phyloP scores from a whole-genome alignment of 1,140 invertebrate genomes.

The Neoseiulus cucumeris region DNA sequence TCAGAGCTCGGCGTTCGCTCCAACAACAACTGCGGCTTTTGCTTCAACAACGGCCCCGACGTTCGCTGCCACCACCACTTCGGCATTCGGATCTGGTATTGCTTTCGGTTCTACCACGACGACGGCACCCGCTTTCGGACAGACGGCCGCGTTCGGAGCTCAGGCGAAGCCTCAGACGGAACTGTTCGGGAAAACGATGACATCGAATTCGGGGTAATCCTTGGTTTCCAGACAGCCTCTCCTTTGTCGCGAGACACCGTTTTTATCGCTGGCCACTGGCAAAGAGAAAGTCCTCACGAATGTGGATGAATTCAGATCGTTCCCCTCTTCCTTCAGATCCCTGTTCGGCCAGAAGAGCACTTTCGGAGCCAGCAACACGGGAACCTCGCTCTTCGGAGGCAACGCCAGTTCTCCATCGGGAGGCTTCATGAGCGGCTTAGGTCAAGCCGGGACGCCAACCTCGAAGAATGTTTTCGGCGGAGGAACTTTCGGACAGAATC shows the following conservation, averaged over 20 bases:
- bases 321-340: neutral
- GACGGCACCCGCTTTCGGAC: neutral
- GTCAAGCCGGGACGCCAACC: neutral
- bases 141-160: no score
- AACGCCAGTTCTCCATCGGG: neutral
- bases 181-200: neutral
- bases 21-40: no score
- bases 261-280: no score
- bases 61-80: neutral
- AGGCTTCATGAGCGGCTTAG: neutral
- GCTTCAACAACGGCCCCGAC: no score
- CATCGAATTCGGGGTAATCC: neutral
- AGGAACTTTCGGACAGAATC: neutral
- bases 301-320: no score
- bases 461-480: neutral
- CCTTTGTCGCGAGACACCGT: no score
- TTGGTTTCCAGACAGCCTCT: no score
- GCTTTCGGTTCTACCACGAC: neutral
- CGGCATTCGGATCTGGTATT: neutral
- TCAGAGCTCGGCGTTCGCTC: no score
- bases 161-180: neutral
- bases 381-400: neutral
- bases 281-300: no score
- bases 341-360: neutral
- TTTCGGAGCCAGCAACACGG: neutral